A percentile compares a stretch with the other conserved stretches of the same genome.
Conservation (phyloP, 2,888 invertebrate species). For the Athalia cordata region DNA sequence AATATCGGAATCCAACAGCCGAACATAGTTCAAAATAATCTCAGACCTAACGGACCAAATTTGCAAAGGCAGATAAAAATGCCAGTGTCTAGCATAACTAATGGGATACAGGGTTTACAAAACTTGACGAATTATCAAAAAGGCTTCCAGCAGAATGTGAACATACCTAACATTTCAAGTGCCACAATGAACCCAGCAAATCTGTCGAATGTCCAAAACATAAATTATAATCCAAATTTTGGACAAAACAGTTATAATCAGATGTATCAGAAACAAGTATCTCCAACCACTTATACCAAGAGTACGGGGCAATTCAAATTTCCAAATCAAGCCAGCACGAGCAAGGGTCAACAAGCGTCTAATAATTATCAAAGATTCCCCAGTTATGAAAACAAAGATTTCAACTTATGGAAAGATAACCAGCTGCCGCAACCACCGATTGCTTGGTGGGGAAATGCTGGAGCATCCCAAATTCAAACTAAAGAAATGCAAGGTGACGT, state of each 20-base stretch:
- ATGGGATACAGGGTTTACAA: conserved; percentile 54
- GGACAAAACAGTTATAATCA: conserved; percentile 56
- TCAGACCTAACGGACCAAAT: conserved; percentile 55
- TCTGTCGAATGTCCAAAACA: conserved; percentile 47
- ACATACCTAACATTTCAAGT: conserved; percentile 46
- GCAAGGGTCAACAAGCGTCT: conserved; percentile 52
- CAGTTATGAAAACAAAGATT: conserved; percentile 63
- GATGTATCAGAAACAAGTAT: conserved; percentile 60
- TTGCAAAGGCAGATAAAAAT: conserved; percentile 58
- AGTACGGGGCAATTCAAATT: conserved; percentile 59
- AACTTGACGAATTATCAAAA: conserved; percentile 60
- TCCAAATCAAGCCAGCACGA: conserved; percentile 55
- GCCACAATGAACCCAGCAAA: conserved; percentile 51
- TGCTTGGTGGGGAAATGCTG: conserved; percentile 64
- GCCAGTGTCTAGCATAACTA: conserved; percentile 52
- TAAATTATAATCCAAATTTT: conserved; percentile 58
- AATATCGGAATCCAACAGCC: conserved; percentile 55
- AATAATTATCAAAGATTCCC: conserved; percentile 62
- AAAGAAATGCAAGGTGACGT: conserved; percentile 59
- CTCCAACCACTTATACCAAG: conserved; percentile 59
- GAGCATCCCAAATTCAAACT: conserved; percentile 51
- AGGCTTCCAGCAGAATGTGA: conserved; percentile 53
- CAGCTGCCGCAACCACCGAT: conserved; percentile 63
- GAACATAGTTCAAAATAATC: conserved; percentile 52
- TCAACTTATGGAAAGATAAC: conserved; percentile 66